phyloP scores from a whole-genome alignment of 1,140 invertebrate genomes.

The Paraescarpia echinospica region DNA sequence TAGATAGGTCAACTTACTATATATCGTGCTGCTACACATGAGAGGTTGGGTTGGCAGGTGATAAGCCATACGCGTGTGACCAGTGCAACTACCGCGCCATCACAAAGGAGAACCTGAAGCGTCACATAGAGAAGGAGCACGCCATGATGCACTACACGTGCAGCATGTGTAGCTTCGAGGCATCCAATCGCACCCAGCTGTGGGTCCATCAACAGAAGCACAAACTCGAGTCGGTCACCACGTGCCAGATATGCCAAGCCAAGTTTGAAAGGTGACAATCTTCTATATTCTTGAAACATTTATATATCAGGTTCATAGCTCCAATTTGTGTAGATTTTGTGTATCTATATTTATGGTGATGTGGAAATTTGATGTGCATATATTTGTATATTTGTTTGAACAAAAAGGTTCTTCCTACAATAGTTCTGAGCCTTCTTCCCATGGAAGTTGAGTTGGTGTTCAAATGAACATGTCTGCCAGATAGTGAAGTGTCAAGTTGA shows the following conservation, averaged over 20 bases:
- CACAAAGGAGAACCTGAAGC: conserved; percentile 51
- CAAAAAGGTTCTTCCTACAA: too few species aligned
- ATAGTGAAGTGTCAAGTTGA: too few species aligned
- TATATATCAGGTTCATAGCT: not conserved
- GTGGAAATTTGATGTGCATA: too few species aligned
- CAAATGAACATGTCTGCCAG: too few species aligned
- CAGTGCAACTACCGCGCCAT: conserved; percentile 55
- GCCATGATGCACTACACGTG: conserved; percentile 49
- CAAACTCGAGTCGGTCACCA: conserved; percentile 37
- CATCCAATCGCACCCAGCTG: conserved; percentile 52
- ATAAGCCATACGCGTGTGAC: conserved; percentile 17
- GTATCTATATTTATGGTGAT: too few species aligned
- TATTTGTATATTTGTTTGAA: too few species aligned
- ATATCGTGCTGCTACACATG: not conserved
- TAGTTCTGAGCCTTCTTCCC: too few species aligned
- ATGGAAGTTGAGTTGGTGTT: too few species aligned
- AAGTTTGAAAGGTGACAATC: conserved; percentile 14
- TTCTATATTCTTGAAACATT: not conserved
- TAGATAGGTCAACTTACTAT: too few species aligned
- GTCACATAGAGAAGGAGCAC: conserved; percentile 55
- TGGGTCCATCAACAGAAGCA: conserved; percentile 51
- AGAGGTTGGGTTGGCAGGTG: not conserved
- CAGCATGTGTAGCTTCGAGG: conserved; percentile 50
- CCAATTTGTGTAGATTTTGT: not conserved
- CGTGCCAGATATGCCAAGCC: conserved; percentile 18